These are phyloP conservation scores for Coptodon bakossiorum DNA, from an alignment of 2,113 vertebrate species.

Conservation along the genomic window DNA sequence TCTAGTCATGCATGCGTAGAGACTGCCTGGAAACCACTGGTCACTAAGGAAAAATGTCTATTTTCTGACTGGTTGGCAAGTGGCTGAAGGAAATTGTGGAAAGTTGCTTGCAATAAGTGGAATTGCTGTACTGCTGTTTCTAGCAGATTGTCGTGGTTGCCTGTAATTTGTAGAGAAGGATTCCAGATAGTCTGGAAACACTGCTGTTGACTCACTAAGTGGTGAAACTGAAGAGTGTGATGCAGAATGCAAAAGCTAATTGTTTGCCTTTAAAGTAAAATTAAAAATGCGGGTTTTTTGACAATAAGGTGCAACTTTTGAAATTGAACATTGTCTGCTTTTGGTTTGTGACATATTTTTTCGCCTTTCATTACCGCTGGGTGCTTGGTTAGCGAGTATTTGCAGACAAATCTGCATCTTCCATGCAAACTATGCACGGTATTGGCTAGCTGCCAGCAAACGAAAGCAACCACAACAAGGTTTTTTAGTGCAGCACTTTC, in stretches of 20 bases:
- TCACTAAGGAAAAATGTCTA: not conserved
- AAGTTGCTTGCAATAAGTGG: not conserved
- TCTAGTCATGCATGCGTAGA: not conserved
- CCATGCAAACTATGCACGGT: not conserved
- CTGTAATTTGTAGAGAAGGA: not conserved
- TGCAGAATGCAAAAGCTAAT: not conserved
- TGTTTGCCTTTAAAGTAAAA: not conserved
- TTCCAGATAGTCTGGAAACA: not conserved
- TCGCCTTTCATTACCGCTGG: accelerated
- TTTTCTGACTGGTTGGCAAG: not conserved
- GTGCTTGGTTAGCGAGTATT: not conserved
- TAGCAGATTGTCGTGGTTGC: not conserved
- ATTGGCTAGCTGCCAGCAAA: not conserved
- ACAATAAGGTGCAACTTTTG: not conserved
- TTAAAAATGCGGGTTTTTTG: accelerated
- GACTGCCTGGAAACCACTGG: not conserved
- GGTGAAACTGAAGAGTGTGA: not conserved
- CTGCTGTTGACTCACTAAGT: not conserved
- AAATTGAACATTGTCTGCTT: not conserved
- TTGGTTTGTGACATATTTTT: not conserved
- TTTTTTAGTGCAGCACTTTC: not conserved
- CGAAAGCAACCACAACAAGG: not conserved
- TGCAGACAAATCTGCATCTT: not conserved
- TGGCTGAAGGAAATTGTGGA: not conserved
- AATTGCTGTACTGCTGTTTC: not conserved